Conservation (phyloP, 92 coral and sea anemone genomes). For the Siderastrea siderea region DNA sequence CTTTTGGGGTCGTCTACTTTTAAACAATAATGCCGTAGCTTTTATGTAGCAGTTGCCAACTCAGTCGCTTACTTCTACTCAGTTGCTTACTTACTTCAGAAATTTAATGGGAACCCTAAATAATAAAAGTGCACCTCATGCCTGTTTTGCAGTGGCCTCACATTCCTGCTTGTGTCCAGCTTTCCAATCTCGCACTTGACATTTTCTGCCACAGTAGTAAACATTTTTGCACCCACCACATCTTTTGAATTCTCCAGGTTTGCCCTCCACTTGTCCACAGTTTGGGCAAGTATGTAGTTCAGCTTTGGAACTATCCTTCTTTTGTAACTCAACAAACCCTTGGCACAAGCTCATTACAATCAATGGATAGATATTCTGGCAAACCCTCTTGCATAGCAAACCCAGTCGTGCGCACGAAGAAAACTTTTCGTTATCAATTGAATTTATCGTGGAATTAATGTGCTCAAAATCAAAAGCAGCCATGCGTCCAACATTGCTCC, state of each 20-base stretch:
- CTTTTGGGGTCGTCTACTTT: too few relatives aligned
- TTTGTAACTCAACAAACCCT: constrained; percentile 45
- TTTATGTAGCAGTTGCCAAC: too few relatives aligned
- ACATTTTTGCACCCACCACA: constrained; percentile 58
- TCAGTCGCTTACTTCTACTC: too few relatives aligned
- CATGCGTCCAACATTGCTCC: constrained; percentile 26
- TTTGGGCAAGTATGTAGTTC: constrained; percentile 43
- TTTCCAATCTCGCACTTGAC: constrained; percentile 60
- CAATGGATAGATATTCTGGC: constrained; percentile 31
- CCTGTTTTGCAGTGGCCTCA: constrained; percentile 20
- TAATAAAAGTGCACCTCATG: background rate
- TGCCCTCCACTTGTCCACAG: constrained; percentile 30
- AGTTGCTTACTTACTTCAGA: too few relatives aligned
- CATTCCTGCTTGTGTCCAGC: constrained; percentile 57
- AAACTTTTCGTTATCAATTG: constrained; percentile 37
- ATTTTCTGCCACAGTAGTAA: constrained; percentile 55
- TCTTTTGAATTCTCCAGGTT: constrained; percentile 56
- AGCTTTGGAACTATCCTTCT: constrained; percentile 19
- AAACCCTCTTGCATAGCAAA: constrained; percentile 35
- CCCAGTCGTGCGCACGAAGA: constrained; percentile 38
- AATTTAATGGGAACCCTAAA: too few relatives aligned
- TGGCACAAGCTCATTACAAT: constrained; percentile 15
- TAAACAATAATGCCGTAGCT: too few relatives aligned
- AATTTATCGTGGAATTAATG: constrained; percentile 24
- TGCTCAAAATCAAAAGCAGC: constrained; percentile 43